Conservation (phyloP, 2,888 invertebrate genomes). For the Scotopteryx bipunctaria region DNA sequence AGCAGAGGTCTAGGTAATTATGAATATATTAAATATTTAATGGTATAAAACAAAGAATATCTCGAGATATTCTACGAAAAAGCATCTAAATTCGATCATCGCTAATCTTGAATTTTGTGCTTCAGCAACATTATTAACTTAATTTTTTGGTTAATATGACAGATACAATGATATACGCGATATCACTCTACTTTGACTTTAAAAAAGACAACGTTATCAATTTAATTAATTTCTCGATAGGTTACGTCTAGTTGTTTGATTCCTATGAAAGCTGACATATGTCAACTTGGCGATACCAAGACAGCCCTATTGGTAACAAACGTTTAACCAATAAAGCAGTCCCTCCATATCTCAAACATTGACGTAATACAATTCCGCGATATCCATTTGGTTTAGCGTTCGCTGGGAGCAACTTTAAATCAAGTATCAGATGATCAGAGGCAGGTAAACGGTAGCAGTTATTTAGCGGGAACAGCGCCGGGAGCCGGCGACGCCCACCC, state of each 20-base stretch:
- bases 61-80: too few relatives aligned
- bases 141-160: too few relatives aligned
- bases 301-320: conserved; percentile 24
- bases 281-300: too few relatives aligned
- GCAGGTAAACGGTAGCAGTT: conserved; percentile 81
- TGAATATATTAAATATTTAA: too few relatives aligned
- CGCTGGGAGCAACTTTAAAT: conserved; percentile 70
- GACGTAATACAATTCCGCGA: conserved; percentile 41
- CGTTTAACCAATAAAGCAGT: conserved; percentile 35
- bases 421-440: conserved; percentile 79
- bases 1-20: too few relatives aligned
- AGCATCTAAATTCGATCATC: too few relatives aligned
- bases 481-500: conserved; percentile 64
- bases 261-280: conserved; percentile 2
- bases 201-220: too few relatives aligned
- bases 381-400: conserved; percentile 51
- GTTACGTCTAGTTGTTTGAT: neutral
- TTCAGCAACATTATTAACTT: too few relatives aligned
- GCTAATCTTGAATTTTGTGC: too few relatives aligned
- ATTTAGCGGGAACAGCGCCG: conserved; percentile 59
- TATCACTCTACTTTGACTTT: too few relatives aligned
- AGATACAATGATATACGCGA: too few relatives aligned
- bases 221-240: neutral
- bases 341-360: conserved; percentile 40
- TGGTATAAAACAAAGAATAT: too few relatives aligned